phyloP scores from a whole-genome alignment of 1,140 invertebrate genomes.

The Stegodyphus mimosarum region DNA sequence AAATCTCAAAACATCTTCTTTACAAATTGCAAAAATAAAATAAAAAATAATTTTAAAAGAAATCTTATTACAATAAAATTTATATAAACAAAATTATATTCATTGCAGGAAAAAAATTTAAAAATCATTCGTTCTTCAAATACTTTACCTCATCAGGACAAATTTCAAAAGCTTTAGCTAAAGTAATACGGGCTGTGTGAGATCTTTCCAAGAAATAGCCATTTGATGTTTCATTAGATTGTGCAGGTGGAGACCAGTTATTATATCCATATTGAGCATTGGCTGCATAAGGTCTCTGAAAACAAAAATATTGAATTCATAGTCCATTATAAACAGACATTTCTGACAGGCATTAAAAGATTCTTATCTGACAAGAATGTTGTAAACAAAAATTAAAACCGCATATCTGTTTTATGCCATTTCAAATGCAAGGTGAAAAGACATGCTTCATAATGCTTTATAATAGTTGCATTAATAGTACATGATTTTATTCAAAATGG shows the following conservation, averaged over 20 bases:
- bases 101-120: not conserved
- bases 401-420: too few relatives aligned
- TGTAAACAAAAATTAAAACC: too few relatives aligned
- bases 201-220: slow-evolving; percentile 95
- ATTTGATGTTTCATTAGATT: slow-evolving; percentile 94
- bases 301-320: slow-evolving; percentile 47
- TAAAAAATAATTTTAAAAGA: slow-evolving; percentile 2
- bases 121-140: slow-evolving; percentile 18
- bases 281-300: slow-evolving; percentile 75
- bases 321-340: too few relatives aligned
- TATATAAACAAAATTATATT: slow-evolving; percentile 1
- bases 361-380: too few relatives aligned
- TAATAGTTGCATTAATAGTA: too few relatives aligned
- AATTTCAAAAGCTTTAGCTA: slow-evolving; percentile 84
- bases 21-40: not conserved
- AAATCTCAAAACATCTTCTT: too few relatives aligned
- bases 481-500: too few relatives aligned
- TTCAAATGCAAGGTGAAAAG: too few relatives aligned
- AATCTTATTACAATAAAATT: not conserved
- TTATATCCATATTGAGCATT: slow-evolving; percentile 81
- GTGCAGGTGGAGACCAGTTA: slow-evolving; percentile 92
- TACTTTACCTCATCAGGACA: slow-evolving; percentile 80
- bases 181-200: slow-evolving; percentile 89
- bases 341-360: too few relatives aligned
- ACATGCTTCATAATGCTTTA: too few relatives aligned